Conservation (phyloP, 64 coral and sea anemone genomes). For the Anthopleura sola region DNA sequence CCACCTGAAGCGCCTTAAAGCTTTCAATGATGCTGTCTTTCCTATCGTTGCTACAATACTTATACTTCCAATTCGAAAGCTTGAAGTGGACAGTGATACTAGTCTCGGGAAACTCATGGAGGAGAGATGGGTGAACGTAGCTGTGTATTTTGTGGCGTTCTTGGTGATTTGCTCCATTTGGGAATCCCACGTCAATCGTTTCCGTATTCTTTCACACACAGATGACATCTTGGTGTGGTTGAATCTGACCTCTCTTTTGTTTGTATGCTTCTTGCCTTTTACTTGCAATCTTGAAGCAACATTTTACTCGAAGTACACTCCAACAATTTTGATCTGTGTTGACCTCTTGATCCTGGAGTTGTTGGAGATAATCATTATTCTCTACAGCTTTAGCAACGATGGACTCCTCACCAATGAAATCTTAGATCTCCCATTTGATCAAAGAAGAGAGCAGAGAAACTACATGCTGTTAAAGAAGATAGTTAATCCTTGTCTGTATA, state of each 20-base stretch:
- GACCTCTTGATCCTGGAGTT: conserved; percentile 84
- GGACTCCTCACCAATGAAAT: conserved; percentile 73
- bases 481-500: conserved; percentile 74
- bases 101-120: conserved; percentile 48
- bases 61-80: conserved; percentile 86
- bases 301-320: conserved; percentile 66
- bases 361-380: conserved; percentile 76
- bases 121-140: conserved; percentile 54
- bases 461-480: conserved; percentile 88
- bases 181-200: conserved; percentile 92
- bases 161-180: conserved; percentile 86
- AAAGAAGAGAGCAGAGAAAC: conserved; percentile 75
- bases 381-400: conserved; percentile 73
- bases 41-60: conserved; percentile 95
- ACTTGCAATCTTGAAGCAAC: conserved; percentile 61
- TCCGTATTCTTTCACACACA: conserved; percentile 82
- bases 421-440: conserved; percentile 55
- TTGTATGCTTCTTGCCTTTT: conserved; percentile 90
- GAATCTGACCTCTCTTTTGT: conserved; percentile 84
- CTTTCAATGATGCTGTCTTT: conserved; percentile 94
- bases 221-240: conserved; percentile 95
- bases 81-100: conserved; percentile 33
- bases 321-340: conserved; percentile 66
- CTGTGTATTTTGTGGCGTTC: conserved; percentile 90
- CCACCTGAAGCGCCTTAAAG: conserved; percentile 85